Base-by-base conservation (phyloP, 1,140 invertebrate genomes). In the Conus ventricosus region DNA sequence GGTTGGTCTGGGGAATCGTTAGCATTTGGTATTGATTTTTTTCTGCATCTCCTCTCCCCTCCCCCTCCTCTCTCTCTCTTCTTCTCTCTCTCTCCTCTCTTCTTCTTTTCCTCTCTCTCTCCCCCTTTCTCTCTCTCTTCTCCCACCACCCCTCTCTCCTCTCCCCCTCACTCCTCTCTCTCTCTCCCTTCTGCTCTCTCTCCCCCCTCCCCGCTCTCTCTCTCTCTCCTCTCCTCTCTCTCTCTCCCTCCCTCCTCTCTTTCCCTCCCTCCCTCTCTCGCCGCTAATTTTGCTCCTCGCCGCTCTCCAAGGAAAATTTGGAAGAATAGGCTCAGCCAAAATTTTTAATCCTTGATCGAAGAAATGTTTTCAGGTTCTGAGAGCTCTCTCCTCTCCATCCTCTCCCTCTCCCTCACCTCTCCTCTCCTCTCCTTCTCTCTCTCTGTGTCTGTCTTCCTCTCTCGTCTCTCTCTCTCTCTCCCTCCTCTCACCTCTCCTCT, bases 161-260 rank as follows among this genome's bases (percentile, higher is more conserved):
- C 78, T 80, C 78, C 5, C 78, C 5, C 4, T 80, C 25, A 4
- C 78, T 80, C 25, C 25, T 80, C 78, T 80, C 25, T 80, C 78
- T 80, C 78, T 80, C 78, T 80, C 78, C 5, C 78, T 80, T n/a
- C n/a, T 51, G 7, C n/a, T n/a, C n/a, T n/a, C n/a, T n/a, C n/a
- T n/a, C n/a, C n/a, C n/a, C n/a, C n/a, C n/a, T n/a, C n/a, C n/a
- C n/a, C n/a, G n/a, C n/a, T n/a, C n/a, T n/a, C n/a, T 80, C 78
- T 80, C 78, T 80, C 78, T 80, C 4, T 80, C 25, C 5, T 11
- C 78, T 80, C 25, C 25, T 80, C 78, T 80, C 25, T 80, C n/a
- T 80, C 78, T 80, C 78, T 80, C 78, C 5, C 4, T 80, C 25
- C 5, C 78, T 80, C 25, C 25, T 80, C 78, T 80, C 25, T 80